Evolutionary conservation across 1,140 invertebrate species (phyloP), one percentile per base, ranked within the genome.

Genomic region (Harlomillsia oculata): DNA sequence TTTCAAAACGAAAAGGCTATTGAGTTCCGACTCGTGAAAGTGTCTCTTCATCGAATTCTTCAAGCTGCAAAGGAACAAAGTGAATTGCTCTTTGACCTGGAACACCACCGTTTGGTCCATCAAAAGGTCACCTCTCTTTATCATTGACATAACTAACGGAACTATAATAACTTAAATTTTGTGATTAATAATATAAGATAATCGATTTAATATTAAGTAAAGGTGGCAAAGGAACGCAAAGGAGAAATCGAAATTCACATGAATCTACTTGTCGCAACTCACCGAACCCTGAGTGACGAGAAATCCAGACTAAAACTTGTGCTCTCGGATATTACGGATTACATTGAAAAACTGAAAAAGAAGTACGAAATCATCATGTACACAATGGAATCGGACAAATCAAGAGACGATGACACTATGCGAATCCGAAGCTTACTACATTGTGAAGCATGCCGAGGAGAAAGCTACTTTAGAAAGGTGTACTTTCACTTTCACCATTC

Each of bases 351-450:
- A 64, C 70, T 82, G 13, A 76, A 80, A 51, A 77, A 72, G 55
- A 72, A 68, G 64, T 73, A 67, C 49, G 66, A 67, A n/a, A 58
- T 69, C 21, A 45, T 62, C 9, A 62, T 67, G 56, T 71, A 43
- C 68, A 67, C 13, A 59, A 64, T 80, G 41, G 20, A 29, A 4
- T 23, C 48, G 5, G n/a, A 53, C 9, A 30, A 28, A 49, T 13
- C 9, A 30, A 76, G 78, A n/a, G 72, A 76, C 13, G 80, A 80
- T 0, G 72, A 78, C 41, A 74, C 76, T 20, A n/a, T n/a, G n/a
- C n/a, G 60, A 81, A 5, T 79, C 77, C 5, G 75, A 81, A 2
- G 77, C 81, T 0, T 78, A 81, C 66, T 75, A 82, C 45, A 82
- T 81, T 68, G 78, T 85, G 32, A 81, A 83, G 72, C 53, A 66